A percentile compares a stretch with the other conserved stretches of the same genome.
Evolutionary conservation across 92 coral and sea anemone species (phyloP).

Genomic region (Bergia puertoricense): DNA sequence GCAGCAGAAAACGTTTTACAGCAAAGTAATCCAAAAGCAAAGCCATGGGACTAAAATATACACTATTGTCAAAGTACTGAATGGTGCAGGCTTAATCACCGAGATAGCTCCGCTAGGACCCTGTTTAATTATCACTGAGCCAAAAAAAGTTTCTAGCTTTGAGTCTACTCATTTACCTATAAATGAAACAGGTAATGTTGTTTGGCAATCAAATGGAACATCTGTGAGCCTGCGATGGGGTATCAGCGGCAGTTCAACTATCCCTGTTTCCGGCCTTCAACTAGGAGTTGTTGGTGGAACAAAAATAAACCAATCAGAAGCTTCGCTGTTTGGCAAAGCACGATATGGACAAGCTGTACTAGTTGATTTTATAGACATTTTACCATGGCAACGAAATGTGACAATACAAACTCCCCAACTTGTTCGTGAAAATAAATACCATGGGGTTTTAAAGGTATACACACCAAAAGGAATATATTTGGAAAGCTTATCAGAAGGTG

Average conservation of each 20-base stretch:
- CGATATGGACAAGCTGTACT: conserved; percentile 19
- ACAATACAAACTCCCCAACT: conserved; percentile 26
- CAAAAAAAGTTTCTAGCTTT: conserved; percentile 46
- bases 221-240: conserved; percentile 23
- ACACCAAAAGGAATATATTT: conserved; percentile 12
- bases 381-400: conserved; percentile 39
- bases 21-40: conserved; percentile 47
- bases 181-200: not conserved
- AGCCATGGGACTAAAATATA: conserved; percentile 66
- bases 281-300: conserved; percentile 33
- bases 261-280: not conserved
- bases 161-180: not conserved
- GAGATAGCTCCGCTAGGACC: conserved; percentile 58
- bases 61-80: conserved; percentile 72
- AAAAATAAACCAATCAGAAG: conserved; percentile 5
- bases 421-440: not conserved
- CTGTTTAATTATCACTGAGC: conserved; percentile 57
- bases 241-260: not conserved
- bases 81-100: conserved; percentile 69
- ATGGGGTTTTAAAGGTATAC: conserved; percentile 18
- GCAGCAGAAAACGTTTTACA: conserved; percentile 42
- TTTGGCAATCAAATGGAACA: conserved; percentile 29
- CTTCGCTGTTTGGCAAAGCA: conserved; percentile 17
- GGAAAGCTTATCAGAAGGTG: conserved; percentile 15
- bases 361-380: conserved; percentile 21